phyloP scores from a whole-genome alignment of 2,797 vertebrate species.

The Myotis myotis region DNA sequence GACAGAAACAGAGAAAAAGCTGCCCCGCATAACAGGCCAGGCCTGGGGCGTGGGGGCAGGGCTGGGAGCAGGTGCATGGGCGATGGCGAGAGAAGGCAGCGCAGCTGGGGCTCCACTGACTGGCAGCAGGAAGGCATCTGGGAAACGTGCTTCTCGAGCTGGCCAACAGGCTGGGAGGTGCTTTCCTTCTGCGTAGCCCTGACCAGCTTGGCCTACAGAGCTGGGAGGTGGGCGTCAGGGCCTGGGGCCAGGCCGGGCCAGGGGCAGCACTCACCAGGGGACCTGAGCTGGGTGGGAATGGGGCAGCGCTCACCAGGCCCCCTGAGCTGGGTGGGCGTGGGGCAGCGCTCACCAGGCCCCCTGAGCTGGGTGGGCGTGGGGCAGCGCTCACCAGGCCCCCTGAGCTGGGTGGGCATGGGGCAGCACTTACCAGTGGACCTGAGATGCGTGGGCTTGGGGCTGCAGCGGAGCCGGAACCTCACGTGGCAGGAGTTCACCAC shows the following conservation, averaged over 20 bases:
- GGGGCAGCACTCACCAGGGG: conserved; percentile 80
- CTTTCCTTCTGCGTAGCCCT: neutral
- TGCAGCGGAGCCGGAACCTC: conserved; percentile 86
- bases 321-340: conserved; percentile 81
- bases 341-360: conserved; percentile 83
- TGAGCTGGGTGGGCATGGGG: conserved; percentile 70
- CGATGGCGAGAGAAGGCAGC: too few relatives aligned
- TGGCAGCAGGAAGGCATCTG: neutral
- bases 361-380: conserved; percentile 78
- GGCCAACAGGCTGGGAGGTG: neutral
- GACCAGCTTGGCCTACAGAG: neutral
- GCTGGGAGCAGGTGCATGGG: too few relatives aligned
- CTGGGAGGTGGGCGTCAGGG: neutral
- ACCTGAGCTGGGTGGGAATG: conserved; percentile 78
- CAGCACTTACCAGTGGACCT: conserved; percentile 80
- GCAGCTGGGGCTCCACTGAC: neutral
- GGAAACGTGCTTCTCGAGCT: fast-evolving
- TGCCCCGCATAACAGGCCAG: neutral
- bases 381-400: conserved; percentile 80
- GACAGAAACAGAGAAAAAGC: neutral
- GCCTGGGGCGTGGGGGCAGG: fast-evolving
- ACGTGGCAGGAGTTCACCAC: conserved; percentile 95
- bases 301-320: conserved; percentile 84
- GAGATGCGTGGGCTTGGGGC: conserved; percentile 83
- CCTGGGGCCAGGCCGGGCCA: neutral